Percentiles rank a stretch among this genome's conserved stretches.
These are phyloP conservation scores for Haliclona indistincta DNA, from an alignment of 37 sponge, comb jelly and placozoan genomes.

Conservation along the genomic window DNA sequence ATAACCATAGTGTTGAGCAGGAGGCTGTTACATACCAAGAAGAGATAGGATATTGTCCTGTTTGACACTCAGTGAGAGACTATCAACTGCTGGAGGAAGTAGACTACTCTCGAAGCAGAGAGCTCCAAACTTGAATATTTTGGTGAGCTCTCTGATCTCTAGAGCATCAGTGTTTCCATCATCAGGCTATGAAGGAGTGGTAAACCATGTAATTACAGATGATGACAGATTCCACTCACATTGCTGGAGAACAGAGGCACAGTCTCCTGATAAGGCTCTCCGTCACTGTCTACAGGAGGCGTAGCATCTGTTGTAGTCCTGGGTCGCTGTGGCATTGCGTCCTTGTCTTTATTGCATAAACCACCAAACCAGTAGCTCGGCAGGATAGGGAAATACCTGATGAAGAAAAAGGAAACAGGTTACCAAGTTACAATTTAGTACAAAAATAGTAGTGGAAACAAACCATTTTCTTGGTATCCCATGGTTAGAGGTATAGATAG, in stretches of 20 bases:
- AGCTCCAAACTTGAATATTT: neutral
- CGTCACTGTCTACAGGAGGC: no score
- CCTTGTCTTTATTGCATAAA: neutral
- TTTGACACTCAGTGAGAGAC: constrained; percentile 26
- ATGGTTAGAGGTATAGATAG: constrained; percentile 79
- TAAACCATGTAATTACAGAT: no score
- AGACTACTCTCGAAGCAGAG: neutral
- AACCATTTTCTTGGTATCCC: constrained; percentile 77
- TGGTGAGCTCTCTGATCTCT: neutral
- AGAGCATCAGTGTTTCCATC: neutral
- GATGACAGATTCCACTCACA: no score
- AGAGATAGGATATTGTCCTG: constrained; percentile 73
- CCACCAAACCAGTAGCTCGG: constrained; percentile 59
- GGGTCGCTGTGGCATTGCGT: no score
- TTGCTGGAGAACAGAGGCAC: no score
- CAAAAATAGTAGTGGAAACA: constrained; percentile 8
- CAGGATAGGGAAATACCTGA: constrained; percentile 63
- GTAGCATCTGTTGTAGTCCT: no score
- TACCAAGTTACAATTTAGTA: neutral
- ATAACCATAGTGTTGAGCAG: neutral
- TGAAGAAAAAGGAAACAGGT: neutral
- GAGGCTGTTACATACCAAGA: constrained; percentile 34
- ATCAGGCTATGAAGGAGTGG: no score
- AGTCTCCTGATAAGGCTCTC: no score
- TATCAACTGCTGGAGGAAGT: constrained; percentile 56